These are phyloP conservation scores for Apamea sordens DNA, from an alignment of 2,888 invertebrate genomes.

Conservation along the genomic window DNA sequence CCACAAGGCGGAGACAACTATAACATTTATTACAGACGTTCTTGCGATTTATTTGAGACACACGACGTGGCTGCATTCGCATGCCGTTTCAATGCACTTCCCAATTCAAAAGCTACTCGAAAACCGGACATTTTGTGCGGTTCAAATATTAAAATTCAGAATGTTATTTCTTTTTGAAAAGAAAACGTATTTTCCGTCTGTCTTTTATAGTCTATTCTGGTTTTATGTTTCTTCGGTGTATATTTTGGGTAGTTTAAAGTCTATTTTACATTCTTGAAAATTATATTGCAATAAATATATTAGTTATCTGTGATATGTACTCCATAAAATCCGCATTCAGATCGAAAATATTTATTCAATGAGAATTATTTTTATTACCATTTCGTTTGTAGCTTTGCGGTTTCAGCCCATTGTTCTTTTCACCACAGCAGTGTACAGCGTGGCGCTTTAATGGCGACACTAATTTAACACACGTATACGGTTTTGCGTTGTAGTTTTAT, in stretches of 20 bases:
- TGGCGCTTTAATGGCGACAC: too few species aligned
- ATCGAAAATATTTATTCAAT: background rate
- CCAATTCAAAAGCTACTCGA: conserved; percentile 48
- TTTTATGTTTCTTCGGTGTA: conserved; percentile 8
- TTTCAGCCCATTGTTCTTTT: background rate
- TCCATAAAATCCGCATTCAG: background rate
- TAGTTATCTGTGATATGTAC: background rate
- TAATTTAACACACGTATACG: too few species aligned
- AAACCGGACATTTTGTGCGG: conserved; percentile 37
- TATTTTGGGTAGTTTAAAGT: background rate
- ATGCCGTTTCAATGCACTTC: conserved; percentile 50
- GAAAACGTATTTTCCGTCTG: conserved; percentile 34
- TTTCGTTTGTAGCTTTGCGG: background rate
- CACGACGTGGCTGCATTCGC: conserved; percentile 40
- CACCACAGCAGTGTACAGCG: background rate
- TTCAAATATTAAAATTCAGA: conserved; percentile 54
- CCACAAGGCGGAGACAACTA: conserved; percentile 34
- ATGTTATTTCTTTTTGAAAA: conserved; percentile 41
- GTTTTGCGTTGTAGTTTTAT: too few species aligned
- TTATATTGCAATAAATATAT: background rate
- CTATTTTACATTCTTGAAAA: conserved; percentile 2
- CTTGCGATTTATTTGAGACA: conserved; percentile 56
- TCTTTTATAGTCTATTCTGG: conserved; percentile 30
- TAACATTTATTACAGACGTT: conserved; percentile 58
- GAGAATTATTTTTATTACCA: background rate